Conservation (phyloP, 2,797 vertebrate species). For the Columba guinea region DNA sequence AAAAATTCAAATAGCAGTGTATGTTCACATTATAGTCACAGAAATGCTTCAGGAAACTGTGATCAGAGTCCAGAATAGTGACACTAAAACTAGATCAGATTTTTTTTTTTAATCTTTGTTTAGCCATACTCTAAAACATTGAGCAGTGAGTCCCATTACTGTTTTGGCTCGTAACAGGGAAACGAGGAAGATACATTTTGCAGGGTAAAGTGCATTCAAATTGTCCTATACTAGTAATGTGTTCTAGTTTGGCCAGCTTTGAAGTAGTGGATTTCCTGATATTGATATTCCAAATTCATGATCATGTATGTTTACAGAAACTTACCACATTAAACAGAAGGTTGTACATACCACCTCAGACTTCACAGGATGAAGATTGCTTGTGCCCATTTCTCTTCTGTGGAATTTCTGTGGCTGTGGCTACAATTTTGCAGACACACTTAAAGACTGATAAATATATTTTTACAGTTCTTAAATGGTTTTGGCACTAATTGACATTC, state of each 20-base stretch:
- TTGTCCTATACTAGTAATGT: background rate
- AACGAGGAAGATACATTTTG: background rate
- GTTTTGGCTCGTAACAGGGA: background rate
- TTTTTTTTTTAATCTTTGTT: background rate
- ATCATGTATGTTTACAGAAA: background rate
- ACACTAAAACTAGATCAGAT: background rate
- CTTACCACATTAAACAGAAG: background rate
- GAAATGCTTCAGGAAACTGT: background rate
- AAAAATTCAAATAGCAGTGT: background rate
- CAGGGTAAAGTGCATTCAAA: background rate
- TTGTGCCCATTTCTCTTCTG: background rate
- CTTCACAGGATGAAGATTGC: background rate
- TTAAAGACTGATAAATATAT: background rate
- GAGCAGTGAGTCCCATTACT: background rate
- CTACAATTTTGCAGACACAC: background rate
- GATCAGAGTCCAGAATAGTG: background rate
- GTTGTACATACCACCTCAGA: background rate
- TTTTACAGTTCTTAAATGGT: background rate
- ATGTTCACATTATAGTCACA: background rate
- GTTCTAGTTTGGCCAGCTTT: background rate
- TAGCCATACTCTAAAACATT: background rate
- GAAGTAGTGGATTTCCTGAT: background rate
- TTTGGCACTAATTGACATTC: background rate
- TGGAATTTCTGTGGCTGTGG: background rate
- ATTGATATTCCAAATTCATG: background rate